Evolutionary conservation across 2,797 vertebrate genomes (phyloP), one percentile per base, ranked within the genome.

Genomic region (Zenarchopterus dispar): DNA sequence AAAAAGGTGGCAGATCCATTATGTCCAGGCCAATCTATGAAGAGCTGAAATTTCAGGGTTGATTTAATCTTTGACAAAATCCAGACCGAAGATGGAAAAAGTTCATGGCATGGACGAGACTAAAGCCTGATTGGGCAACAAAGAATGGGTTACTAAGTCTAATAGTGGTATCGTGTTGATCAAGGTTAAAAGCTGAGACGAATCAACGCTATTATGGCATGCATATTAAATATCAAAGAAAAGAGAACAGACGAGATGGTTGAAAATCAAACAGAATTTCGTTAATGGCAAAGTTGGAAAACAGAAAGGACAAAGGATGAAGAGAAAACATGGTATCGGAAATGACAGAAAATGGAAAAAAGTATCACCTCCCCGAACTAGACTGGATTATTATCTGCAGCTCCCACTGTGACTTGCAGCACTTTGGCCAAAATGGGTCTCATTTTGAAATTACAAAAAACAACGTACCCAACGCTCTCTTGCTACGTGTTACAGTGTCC

Each of bases 311-410:
- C 23, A 56, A 19, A 21, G 8, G 53, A 42, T 18, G 21, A 15
- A 18, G 11, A 15, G 15, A n/a, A 22, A 58, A 31, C 41, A 59
- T 17, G 24, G 16, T 53, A 64, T 11, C 62, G 56, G 31, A 74
- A 82, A 80, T 78, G 16, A 74, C 39, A 70, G 60, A 73, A 87
- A 80, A 84, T 80, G 69, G 73, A 28, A 5, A 75, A 85, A 84
- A 78, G 62, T 57, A 71, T 77, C 70, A 79, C 65, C 74, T 73
- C 55, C 19, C 41, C 73, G 55, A 80, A 70, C 26, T 28, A 58
- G 81, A 55, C 56, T 39, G 64, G 69, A 76, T 84, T 57, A 86
- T 82, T 84, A 77, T 80, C 58, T 54, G 41, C 51, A 75, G 74
- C 81, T 80, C 59, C 64, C 53, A 66, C 69, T 73, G 62, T 76